Evolutionary conservation across 2,797 vertebrate genomes (phyloP).

Genomic region (Enteromius viviparus): DNA sequence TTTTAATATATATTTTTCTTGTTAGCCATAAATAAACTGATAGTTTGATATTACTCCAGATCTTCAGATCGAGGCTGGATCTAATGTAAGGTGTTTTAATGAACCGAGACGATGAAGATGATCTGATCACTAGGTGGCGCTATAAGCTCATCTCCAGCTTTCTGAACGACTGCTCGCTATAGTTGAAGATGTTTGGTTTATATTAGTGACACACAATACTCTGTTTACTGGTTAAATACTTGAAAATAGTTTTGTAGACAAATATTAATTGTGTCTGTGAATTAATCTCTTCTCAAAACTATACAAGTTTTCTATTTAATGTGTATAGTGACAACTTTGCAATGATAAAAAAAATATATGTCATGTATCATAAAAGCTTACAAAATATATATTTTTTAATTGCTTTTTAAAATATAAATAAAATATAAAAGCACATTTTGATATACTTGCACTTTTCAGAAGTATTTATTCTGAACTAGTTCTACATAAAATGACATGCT

Average conservation of each 20-base stretch:
- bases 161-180: not conserved
- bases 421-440: not conserved
- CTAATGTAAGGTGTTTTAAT: not conserved
- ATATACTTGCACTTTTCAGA: not conserved
- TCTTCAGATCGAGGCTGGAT: too few relatives aligned
- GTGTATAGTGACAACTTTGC: not conserved
- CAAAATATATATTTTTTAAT: not conserved
- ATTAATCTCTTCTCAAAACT: not conserved
- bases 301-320: not conserved
- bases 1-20: too few relatives aligned
- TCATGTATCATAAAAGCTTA: not conserved
- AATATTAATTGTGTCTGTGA: not conserved
- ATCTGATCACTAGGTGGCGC: slow-evolving; percentile 29
- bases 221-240: not conserved
- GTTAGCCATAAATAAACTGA: not conserved
- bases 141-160: not conserved
- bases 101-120: not conserved
- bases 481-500: not conserved
- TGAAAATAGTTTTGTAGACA: not conserved
- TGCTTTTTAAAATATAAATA: not conserved
- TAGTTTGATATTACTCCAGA: not conserved
- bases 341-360: not conserved
- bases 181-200: not conserved
- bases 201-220: not conserved
- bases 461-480: not conserved